Base-by-base conservation (phyloP, 2,113 vertebrate genomes). In the Tretioscincus oriximinensis region DNA sequence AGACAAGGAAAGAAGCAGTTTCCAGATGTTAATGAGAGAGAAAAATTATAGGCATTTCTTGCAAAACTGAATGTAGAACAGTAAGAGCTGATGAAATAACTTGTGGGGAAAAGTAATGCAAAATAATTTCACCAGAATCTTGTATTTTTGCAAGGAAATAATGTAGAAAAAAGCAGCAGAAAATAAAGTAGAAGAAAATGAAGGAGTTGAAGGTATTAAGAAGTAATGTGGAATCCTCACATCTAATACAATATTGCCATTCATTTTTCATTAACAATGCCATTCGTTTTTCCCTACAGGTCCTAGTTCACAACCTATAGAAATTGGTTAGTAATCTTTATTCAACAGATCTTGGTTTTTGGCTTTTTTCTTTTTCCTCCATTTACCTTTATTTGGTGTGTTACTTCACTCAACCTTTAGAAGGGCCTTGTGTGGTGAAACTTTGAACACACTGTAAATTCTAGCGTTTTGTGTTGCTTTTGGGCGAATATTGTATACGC, bases 91-190 rank as follows among this genome's bases (percentile, higher is more conserved):
- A 58, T 54, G 64, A 54, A 41, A 69, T 54, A n/a, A 67, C 73
- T 45, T 83, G 45, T 64, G 68, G 79, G 71, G 71, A 78, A 83
- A 14, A 77, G 24, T 72, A 84, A 7, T n/a, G 24, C 69, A 87
- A 80, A 63, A 41, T 54, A 77, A 21, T 22, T 47, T 75, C 9
- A 26, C 3, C 9, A 65, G 31, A 31, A 0, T 5, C 26, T 24
- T n/a, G 47, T 58, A 22, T 21, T 66, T 47, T 74, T 82, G 67
- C 69, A 5, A 49, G 83, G 41, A 58, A n/a, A 47, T n/a, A 0
- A 20, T 1, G 0, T 14, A 9, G 21, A 78, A 63, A 54, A 9
- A 11, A 1, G 18, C 47, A 28, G 45, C 64, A 26, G 28, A 24
- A 51, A 74, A 45, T 11, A 67, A 16, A 75, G 65, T 47, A 4